Percentiles rank a stretch among this genome's conserved stretches.
These are phyloP conservation scores for Hapalemur alaotrensis DNA, from an alignment of 2,797 vertebrate species.

Conservation along the genomic window DNA sequence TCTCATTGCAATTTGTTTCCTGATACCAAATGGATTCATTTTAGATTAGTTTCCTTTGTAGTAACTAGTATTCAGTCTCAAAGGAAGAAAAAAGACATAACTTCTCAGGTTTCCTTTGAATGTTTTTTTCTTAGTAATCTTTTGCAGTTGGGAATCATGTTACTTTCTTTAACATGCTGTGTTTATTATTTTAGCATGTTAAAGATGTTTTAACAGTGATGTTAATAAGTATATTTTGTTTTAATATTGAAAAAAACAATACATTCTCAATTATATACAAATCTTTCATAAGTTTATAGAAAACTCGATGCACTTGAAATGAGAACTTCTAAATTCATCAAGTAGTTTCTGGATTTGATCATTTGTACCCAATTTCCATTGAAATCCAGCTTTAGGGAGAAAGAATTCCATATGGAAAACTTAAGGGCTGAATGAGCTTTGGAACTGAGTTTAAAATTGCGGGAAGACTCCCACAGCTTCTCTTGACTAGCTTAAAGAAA, in stretches of 20 bases:
- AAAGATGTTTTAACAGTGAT: not conserved
- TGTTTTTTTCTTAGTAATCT: not conserved
- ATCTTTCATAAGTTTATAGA: not conserved
- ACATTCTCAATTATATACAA: not conserved
- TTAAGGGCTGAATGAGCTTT: conserved; percentile 4
- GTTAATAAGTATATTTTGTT: not conserved
- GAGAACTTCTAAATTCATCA: not conserved
- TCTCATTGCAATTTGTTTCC: not conserved
- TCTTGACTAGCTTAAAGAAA: not conserved
- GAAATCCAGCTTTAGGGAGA: not conserved
- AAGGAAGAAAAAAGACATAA: not conserved
- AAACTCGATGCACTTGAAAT: not conserved
- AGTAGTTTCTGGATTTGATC: not conserved
- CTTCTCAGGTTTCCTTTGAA: not conserved
- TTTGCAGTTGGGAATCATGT: not conserved
- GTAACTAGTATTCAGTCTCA: not conserved
- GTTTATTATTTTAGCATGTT: not conserved
- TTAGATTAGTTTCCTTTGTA: conserved; percentile 7
- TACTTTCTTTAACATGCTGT: not conserved
- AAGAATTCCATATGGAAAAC: conserved; percentile 32
- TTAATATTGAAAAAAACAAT: conserved; percentile 23
- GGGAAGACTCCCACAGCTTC: not conserved
- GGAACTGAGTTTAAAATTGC: conserved; percentile 4
- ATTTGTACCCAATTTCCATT: conserved; percentile 22
- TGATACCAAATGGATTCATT: not conserved